A percentile compares a stretch with the other conserved stretches of the same genome.
Conservation (phyloP, 2,797 vertebrate species). For the Onychomys arenicola region DNA sequence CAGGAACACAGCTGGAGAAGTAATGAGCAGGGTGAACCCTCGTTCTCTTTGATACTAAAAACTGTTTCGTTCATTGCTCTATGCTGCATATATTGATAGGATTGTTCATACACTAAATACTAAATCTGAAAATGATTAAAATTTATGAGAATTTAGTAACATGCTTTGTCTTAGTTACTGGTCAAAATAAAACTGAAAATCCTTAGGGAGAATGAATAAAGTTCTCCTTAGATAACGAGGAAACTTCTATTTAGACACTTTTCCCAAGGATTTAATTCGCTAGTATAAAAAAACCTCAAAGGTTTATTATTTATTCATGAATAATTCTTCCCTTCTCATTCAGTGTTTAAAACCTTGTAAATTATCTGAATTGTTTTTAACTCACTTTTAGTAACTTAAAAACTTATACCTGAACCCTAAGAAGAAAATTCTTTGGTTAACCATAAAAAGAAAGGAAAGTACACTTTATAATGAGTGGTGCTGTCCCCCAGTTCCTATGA, state of each 20-base stretch:
- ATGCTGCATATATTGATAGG: not conserved
- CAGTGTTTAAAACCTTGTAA: not conserved
- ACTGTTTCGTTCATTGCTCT: not conserved
- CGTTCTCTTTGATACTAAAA: not conserved
- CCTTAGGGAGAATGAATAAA: not conserved
- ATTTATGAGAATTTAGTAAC: slow-evolving; percentile 18
- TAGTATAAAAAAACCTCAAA: slow-evolving; percentile 1
- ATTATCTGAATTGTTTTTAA: slow-evolving; percentile 32
- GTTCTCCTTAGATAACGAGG: not conserved
- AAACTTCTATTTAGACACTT: slow-evolving; percentile 20
- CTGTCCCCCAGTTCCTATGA: too few species aligned
- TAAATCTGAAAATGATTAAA: not conserved
- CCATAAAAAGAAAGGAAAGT: not conserved
- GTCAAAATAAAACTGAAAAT: slow-evolving; percentile 52
- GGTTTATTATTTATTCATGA: not conserved
- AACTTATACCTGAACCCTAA: not conserved
- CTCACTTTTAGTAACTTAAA: not conserved
- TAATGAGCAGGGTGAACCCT: not conserved
- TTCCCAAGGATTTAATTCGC: not conserved
- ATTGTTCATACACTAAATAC: not conserved
- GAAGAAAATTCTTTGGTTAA: slow-evolving; percentile 30
- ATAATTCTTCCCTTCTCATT: not conserved
- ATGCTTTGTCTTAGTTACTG: slow-evolving; percentile 22
- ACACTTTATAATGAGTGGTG: not conserved
- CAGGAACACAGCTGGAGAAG: not conserved